A percentile compares a stretch with the other conserved stretches of the same genome.
Evolutionary conservation across 2,888 invertebrate species (phyloP).

Genomic region (Hirtodrosophila trivittata): DNA sequence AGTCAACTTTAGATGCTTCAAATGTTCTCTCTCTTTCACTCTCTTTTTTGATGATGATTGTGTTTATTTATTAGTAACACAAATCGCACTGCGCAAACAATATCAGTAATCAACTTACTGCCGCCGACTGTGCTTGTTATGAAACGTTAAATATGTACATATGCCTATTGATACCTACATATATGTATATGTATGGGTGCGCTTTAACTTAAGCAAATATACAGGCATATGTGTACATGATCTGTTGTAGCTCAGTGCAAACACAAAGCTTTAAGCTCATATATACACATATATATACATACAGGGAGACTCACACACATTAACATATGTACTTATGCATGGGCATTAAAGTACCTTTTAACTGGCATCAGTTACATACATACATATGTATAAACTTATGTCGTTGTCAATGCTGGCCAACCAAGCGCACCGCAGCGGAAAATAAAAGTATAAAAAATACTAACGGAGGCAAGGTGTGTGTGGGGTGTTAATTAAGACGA

Average conservation of each 20-base stretch:
- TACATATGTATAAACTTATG: constrained; percentile 16
- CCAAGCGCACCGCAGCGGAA: constrained; percentile 46
- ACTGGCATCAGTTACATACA: constrained; percentile 3
- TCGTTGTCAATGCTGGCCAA: constrained; percentile 45
- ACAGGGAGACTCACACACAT: neutral
- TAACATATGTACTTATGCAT: neutral
- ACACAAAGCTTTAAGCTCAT: constrained; percentile 2
- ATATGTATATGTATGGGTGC: constrained; percentile 20
- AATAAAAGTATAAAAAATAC: constrained; percentile 12
- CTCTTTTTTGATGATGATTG: constrained; percentile 12
- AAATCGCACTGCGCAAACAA: constrained; percentile 35
- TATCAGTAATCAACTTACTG: constrained; percentile 33
- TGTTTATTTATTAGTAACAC: constrained; percentile 18
- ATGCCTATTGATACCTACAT: constrained; percentile 7
- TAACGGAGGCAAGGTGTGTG: constrained; percentile 48
- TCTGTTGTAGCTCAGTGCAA: constrained; percentile 2
- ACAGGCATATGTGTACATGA: constrained; percentile 8
- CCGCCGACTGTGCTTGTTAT: constrained; percentile 41
- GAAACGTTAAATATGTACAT: constrained; percentile 46
- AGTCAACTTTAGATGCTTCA: constrained; percentile 10
- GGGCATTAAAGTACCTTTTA: constrained; percentile 6
- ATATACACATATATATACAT: constrained; percentile 4
- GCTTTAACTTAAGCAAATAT: constrained; percentile 38
- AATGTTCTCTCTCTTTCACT: neutral
- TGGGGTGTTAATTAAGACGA: constrained; percentile 60